Evolutionary conservation across 2,888 invertebrate genomes (phyloP).

Genomic region (Rhagonycha lutea): DNA sequence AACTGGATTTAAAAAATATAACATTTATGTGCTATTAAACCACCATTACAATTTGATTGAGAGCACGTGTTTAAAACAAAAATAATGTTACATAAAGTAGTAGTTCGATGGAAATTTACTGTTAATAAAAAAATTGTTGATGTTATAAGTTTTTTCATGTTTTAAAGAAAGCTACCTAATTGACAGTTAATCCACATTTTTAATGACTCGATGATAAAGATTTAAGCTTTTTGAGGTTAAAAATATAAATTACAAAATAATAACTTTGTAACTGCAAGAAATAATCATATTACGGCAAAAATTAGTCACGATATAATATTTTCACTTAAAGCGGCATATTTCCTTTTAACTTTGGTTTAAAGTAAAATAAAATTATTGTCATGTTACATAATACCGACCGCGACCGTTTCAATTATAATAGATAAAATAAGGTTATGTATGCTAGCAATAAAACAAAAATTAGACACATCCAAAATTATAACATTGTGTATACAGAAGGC

Average conservation of each 20-base stretch:
- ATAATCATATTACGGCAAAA: neutral
- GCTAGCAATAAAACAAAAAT: neutral
- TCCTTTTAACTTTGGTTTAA: neutral
- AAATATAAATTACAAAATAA: neutral
- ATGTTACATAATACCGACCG: neutral
- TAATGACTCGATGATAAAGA: neutral
- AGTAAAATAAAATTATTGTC: neutral
- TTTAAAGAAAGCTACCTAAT: neutral
- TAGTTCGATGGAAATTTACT: neutral
- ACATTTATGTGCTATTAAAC: neutral
- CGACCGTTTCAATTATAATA: too few relatives aligned
- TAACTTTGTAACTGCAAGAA: neutral
- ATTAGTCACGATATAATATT: neutral
- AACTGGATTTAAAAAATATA: neutral
- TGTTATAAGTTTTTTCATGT: neutral
- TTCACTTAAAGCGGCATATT: neutral
- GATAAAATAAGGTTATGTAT: neutral
- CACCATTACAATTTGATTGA: neutral
- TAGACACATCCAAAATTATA: neutral
- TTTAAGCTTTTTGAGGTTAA: neutral
- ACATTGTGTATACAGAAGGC: neutral
- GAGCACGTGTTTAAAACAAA: neutral
- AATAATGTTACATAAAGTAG: neutral
- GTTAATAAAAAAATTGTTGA: neutral
- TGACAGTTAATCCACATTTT: neutral